Evolutionary conservation across 2,797 vertebrate species (phyloP).

Genomic region (Anas capensis): DNA sequence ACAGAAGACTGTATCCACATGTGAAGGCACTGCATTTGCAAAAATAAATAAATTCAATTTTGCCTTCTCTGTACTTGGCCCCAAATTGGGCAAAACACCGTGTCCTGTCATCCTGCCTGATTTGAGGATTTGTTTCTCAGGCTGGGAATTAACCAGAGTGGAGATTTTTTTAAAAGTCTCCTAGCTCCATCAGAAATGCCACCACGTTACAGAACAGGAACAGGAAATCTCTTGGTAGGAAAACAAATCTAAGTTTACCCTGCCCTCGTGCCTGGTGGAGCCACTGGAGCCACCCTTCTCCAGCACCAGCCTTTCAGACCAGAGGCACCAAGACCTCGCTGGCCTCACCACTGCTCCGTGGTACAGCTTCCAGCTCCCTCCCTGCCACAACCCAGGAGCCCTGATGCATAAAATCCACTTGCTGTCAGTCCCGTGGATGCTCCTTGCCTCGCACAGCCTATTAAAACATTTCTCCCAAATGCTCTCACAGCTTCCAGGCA

Average conservation of each 20-base stretch:
- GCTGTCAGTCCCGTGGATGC: not conserved
- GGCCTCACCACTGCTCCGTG: not conserved
- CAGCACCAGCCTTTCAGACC: not conserved
- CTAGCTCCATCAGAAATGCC: not conserved
- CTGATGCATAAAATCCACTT: not conserved
- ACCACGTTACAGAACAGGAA: not conserved
- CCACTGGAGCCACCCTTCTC: not conserved
- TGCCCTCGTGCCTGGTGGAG: not conserved
- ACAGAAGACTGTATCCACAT: not conserved
- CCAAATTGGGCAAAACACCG: not conserved
- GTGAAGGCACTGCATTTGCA: not conserved
- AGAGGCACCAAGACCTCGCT: not conserved
- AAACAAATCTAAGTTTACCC: not conserved
- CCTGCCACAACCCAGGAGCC: fast-evolving
- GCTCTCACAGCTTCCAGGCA: not conserved
- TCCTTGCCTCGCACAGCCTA: fast-evolving
- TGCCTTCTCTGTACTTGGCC: not conserved
- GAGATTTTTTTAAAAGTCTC: not conserved
- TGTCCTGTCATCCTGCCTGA: not conserved
- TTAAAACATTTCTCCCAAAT: not conserved
- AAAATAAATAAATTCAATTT: not conserved
- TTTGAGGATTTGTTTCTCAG: not conserved
- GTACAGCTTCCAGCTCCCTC: not conserved
- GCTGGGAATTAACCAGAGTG: not conserved
- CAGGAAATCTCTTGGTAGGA: not conserved